A percentile compares a stretch with the other conserved stretches of the same genome.
Evolutionary conservation across 2,888 invertebrate species (phyloP).

Genomic region (Hetaerina titia): DNA sequence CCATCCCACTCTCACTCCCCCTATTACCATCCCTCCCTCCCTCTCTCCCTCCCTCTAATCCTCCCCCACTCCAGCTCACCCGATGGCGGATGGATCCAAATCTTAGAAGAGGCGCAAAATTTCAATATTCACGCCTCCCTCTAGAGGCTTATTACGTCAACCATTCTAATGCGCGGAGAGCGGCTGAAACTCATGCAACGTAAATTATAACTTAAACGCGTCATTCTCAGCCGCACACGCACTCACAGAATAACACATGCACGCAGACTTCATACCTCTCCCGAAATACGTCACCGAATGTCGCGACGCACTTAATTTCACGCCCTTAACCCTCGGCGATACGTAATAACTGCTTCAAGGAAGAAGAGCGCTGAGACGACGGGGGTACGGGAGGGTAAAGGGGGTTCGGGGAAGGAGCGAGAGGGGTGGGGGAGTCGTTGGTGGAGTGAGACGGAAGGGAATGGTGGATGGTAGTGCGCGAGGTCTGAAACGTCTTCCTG

Average conservation of each 20-base stretch:
- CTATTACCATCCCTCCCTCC: background rate
- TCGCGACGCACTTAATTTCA: constrained; percentile 48
- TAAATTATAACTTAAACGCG: constrained; percentile 40
- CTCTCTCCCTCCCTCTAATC: background rate
- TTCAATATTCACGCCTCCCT: constrained; percentile 17
- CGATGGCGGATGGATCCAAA: background rate
- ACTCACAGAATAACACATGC: background rate
- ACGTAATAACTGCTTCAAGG: constrained; percentile 5
- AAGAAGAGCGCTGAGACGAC: background rate
- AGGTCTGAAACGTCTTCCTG: constrained; percentile 46
- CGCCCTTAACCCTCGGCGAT: background rate
- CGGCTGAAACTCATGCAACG: background rate
- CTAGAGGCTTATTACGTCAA: constrained; percentile 37
- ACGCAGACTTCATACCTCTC: background rate
- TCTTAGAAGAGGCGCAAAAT: constrained; percentile 17
- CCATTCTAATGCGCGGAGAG: constrained; percentile 27
- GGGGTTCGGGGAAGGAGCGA: background rate
- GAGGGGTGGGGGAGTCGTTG: background rate
- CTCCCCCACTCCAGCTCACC: background rate
- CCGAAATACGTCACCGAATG: constrained; percentile 39
- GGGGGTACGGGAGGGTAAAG: background rate
- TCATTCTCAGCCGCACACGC: constrained; percentile 14
- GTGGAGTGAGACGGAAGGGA: background rate
- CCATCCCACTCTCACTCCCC: background rate
- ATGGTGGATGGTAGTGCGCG: background rate